Evolutionary conservation across 2,113 vertebrate species (phyloP), one percentile per base, ranked within the genome.

Genomic region (Terrapene triunguis): DNA sequence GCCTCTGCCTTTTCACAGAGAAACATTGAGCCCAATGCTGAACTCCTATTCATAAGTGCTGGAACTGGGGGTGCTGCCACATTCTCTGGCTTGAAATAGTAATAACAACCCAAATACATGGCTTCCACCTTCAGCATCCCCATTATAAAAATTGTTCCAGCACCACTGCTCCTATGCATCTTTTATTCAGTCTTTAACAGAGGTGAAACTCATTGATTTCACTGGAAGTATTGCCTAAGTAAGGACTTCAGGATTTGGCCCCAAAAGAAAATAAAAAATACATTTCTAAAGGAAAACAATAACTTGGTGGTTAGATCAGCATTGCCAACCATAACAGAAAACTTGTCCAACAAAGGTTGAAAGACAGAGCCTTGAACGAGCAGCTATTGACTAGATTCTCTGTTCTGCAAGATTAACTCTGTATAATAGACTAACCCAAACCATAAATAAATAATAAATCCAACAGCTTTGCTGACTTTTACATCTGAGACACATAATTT

Each of bases 311-410:
- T 4, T 6, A 85, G 22, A 44, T 38, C 82, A 57, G 5, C 32
- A 42, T 22, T 57, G 54, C 25, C 54, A 83, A 38, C 10, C 10
- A 17, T 44, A 83, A 47, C 9, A 47, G 38, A 78, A 78, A 83
- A 21, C 38, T 8, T 42, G 57, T 83, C 54, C 29, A 25, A 85
- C 27, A 11, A 3, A 85, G 35, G 25, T 11, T 50, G 27, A 90
- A 89, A 87, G 69, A 80, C 85, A 80, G 13, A 55, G 2, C 3
- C 38, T 78, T 35, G 17, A 3, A 19, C 91, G 85, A 82, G 42
- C 5, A 80, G 10, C 0, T 59, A 22, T 29, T 62, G 24, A 42
- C 55, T 54, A 51, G 27, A 48, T 29, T 0, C 27, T 1, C 2
- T 47, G 3, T 69, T 89, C 88, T 78, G 24, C 53, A 78, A 27